Evolutionary conservation across 1,140 invertebrate species (phyloP).

Genomic region (Coelopa frigida): DNA sequence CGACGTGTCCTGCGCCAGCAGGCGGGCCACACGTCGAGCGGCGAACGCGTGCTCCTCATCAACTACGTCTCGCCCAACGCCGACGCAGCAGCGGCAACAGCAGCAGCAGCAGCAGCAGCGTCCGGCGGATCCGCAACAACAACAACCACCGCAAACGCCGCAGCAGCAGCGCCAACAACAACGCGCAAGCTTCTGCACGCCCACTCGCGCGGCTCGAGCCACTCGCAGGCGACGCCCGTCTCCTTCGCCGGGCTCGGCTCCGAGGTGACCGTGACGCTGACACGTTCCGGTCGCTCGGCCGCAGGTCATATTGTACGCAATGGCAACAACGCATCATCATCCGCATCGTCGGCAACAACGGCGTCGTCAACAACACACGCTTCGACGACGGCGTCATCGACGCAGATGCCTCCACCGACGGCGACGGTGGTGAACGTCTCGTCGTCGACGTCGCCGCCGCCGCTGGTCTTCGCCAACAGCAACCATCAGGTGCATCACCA

Average conservation of each 20-base stretch:
- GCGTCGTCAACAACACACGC: conserved; percentile 4
- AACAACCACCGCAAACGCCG: conserved; percentile 14
- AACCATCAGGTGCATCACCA: conserved; percentile 22
- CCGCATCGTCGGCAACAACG: conserved; percentile 22
- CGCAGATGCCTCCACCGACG: conserved; percentile 15
- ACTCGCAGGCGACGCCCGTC: conserved; percentile 22
- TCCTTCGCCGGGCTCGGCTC: conserved; percentile 40
- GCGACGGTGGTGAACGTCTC: conserved; percentile 18
- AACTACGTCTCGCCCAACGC: conserved; percentile 35
- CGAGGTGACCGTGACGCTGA: conserved; percentile 40
- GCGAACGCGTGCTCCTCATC: conserved; percentile 40
- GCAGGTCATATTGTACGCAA: conserved; percentile 44
- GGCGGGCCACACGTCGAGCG: conserved; percentile 37
- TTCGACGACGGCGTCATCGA: conserved; percentile 9
- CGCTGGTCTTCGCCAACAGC: conserved; percentile 15
- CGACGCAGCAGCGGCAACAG: conserved; percentile 10
- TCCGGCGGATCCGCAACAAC: conserved; percentile 15
- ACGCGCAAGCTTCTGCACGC: conserved; percentile 41
- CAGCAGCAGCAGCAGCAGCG: not conserved
- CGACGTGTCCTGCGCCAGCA: conserved; percentile 33
- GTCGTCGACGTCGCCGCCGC: conserved; percentile 11
- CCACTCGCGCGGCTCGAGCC: conserved; percentile 13
- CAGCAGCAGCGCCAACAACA: conserved; percentile 11
- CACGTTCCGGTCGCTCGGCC: conserved; percentile 35
- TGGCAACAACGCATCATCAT: conserved; percentile 20